These are phyloP conservation scores for Leptocoma aspasia DNA, from an alignment of 2,113 vertebrate species.

Conservation along the genomic window DNA sequence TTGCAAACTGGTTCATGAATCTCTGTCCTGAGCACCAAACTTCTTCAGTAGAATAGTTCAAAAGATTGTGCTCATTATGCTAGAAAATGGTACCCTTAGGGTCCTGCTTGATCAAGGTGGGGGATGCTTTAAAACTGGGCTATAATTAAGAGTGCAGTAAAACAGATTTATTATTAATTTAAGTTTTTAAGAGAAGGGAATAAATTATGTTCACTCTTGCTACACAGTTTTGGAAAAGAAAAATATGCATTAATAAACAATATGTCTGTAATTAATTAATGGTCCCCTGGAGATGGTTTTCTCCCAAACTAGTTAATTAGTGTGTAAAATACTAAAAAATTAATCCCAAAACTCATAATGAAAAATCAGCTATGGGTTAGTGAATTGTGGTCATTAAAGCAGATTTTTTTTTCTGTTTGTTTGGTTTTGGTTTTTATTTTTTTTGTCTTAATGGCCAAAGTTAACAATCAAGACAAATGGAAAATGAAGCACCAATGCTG, in stretches of 20 bases:
- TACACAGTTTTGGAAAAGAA: constrained; percentile 5
- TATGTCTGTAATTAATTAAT: constrained; percentile 24
- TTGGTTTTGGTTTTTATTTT: background rate
- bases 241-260: constrained; percentile 17
- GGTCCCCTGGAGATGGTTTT: background rate
- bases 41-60: background rate
- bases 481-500: background rate
- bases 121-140: background rate
- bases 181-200: background rate
- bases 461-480: background rate
- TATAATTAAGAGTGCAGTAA: background rate
- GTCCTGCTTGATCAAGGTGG: background rate
- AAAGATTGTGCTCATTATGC: background rate
- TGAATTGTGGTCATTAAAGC: background rate
- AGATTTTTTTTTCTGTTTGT: background rate
- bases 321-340: constrained; percentile 1
- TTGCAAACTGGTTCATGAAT: background rate
- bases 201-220: background rate
- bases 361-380: background rate
- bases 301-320: constrained; percentile 10
- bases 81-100: background rate
- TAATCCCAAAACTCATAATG: background rate
- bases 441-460: background rate
- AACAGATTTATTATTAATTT: background rate
- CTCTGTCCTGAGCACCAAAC: background rate